Conservation (phyloP, 2,797 vertebrate genomes). For the Lutjanus argentimaculatus region DNA sequence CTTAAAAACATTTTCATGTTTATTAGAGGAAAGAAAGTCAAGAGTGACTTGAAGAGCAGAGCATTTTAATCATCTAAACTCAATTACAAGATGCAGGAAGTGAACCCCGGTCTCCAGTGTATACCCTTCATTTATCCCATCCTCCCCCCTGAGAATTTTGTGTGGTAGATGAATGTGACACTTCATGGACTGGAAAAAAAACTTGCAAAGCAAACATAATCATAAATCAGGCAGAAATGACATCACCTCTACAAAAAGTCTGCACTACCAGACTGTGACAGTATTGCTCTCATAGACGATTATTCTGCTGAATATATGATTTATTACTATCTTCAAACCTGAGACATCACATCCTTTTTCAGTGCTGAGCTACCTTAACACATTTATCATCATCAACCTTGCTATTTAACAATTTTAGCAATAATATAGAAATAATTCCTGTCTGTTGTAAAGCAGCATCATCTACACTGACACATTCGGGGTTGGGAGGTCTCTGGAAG, state of each 20-base stretch:
- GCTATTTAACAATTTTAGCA: background rate
- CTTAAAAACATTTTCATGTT: no score
- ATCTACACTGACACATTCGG: background rate
- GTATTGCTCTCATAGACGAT: no score
- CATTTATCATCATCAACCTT: constrained; percentile 12
- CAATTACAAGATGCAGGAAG: no score
- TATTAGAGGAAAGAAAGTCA: background rate
- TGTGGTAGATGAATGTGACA: no score
- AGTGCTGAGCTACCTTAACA: background rate
- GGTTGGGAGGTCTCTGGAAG: background rate
- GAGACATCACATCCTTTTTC: background rate
- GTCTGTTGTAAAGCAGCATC: no score
- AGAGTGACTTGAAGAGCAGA: background rate
- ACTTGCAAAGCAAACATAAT: no score
- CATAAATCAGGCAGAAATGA: no score
- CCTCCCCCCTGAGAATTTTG: no score
- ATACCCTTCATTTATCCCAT: background rate
- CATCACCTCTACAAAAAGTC: no score
- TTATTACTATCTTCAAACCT: background rate
- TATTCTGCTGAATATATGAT: background rate
- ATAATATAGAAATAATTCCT: no score
- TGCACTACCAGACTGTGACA: background rate
- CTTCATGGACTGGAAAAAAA: background rate
- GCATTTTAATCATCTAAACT: no score
- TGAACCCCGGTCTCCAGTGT: background rate